Conservation (phyloP, 2,797 vertebrate genomes). For the Dermochelys coriacea region DNA sequence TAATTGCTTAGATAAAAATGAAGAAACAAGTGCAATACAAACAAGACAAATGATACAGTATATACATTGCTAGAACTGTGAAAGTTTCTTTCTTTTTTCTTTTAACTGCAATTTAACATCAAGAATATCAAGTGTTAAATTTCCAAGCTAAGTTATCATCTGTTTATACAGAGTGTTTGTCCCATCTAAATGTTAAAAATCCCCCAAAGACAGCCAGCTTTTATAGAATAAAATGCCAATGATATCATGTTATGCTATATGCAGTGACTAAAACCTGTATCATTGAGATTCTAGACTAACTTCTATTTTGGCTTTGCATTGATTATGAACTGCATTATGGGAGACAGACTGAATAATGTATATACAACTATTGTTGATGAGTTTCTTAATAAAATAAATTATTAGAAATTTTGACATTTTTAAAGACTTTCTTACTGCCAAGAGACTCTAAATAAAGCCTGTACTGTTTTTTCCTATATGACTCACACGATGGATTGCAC, state of each 20-base stretch:
- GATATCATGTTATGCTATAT: neutral
- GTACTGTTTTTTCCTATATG: neutral
- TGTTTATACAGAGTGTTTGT: neutral
- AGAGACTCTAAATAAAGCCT: constrained; percentile 53
- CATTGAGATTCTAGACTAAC: neutral
- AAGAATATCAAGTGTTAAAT: constrained; percentile 7
- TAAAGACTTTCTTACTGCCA: neutral
- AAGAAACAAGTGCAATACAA: neutral
- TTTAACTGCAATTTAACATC: constrained; percentile 27
- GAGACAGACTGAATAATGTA: constrained; percentile 39
- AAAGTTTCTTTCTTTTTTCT: constrained; percentile 13
- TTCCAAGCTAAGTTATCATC: neutral
- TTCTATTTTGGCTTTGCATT: neutral
- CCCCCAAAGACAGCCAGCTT: neutral
- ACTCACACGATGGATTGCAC: constrained; percentile 20
- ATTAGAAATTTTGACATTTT: constrained; percentile 35
- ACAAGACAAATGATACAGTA: neutral
- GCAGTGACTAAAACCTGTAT: constrained; percentile 49
- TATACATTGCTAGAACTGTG: neutral
- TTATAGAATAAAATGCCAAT: neutral
- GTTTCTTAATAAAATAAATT: constrained; percentile 46
- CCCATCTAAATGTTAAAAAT: constrained; percentile 14
- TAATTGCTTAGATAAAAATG: neutral
- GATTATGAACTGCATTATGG: constrained; percentile 38
- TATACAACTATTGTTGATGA: neutral